Conservation (phyloP, 1,140 invertebrate genomes). For the Gryllus bimaculatus region DNA sequence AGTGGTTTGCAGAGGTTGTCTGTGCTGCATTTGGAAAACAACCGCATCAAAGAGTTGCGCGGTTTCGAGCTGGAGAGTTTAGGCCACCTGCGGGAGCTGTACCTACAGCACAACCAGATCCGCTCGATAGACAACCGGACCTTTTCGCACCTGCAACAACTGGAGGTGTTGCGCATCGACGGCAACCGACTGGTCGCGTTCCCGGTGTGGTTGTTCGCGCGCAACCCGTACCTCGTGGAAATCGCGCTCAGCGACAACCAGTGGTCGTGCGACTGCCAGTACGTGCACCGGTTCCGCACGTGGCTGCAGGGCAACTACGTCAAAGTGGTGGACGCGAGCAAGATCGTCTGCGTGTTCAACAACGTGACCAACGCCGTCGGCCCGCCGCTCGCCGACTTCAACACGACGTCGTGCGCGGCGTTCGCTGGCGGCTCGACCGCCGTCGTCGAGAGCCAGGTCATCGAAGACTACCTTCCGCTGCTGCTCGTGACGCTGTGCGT, state of each 20-base stretch:
- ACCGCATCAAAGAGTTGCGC: slow-evolving; percentile 64
- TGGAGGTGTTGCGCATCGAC: slow-evolving; percentile 76
- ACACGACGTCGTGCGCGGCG: slow-evolving; percentile 55
- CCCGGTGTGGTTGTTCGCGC: slow-evolving; percentile 57
- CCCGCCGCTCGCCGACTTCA: slow-evolving; percentile 52
- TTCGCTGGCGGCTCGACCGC: slow-evolving; percentile 37
- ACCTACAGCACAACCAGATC: slow-evolving; percentile 80
- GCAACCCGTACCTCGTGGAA: slow-evolving; percentile 67
- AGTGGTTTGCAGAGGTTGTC: slow-evolving; percentile 68
- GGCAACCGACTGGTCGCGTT: slow-evolving; percentile 75
- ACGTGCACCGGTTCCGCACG: slow-evolving; percentile 61
- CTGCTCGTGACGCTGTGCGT: slow-evolving; percentile 60
- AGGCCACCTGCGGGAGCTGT: slow-evolving; percentile 69
- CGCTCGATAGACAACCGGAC: slow-evolving; percentile 75
- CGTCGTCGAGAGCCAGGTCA: slow-evolving; percentile 53
- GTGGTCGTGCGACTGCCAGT: slow-evolving; percentile 75
- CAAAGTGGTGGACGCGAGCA: slow-evolving; percentile 38
- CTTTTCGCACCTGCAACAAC: slow-evolving; percentile 65
- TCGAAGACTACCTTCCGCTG: slow-evolving; percentile 70
- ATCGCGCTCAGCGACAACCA: slow-evolving; percentile 71
- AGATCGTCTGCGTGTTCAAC: slow-evolving; percentile 28
- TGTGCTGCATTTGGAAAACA: slow-evolving; percentile 76
- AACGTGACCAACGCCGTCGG: slow-evolving; percentile 39
- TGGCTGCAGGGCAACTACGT: slow-evolving; percentile 63
- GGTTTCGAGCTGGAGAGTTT: slow-evolving; percentile 77